Conservation (phyloP, 2,888 invertebrate species). For the Hirtodrosophila alboralis region DNA sequence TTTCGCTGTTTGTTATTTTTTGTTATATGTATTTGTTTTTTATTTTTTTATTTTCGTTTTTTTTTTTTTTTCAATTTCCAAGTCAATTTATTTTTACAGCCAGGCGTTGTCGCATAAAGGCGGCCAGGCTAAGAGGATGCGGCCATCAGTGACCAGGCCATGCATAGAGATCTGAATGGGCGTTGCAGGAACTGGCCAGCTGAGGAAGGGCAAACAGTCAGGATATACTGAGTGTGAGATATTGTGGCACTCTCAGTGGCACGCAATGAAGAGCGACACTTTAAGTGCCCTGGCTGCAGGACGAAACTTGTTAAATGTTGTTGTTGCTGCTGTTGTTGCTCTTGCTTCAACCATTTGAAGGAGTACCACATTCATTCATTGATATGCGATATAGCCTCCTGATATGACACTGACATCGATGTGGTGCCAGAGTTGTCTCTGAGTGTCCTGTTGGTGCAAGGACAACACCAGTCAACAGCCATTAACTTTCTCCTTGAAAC, state of each 20-base stretch:
- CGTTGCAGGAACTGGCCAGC: constrained; percentile 2
- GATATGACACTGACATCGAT: constrained; percentile 57
- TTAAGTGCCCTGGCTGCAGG: constrained; percentile 55
- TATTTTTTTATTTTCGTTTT: constrained; percentile 11
- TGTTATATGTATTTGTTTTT: no score
- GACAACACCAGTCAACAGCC: constrained; percentile 31
- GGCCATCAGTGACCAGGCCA: constrained; percentile 44
- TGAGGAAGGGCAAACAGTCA: not conserved
- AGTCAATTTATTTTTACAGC: constrained; percentile 79
- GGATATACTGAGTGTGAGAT: constrained; percentile 22
- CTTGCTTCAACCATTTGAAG: constrained; percentile 38
- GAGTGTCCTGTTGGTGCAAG: constrained; percentile 23
- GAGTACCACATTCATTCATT: constrained; percentile 49
- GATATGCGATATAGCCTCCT: constrained; percentile 49
- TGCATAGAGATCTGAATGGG: constrained; percentile 40
- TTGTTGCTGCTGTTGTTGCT: constrained; percentile 10
- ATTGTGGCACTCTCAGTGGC: constrained; percentile 49
- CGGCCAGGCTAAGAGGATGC: constrained; percentile 47
- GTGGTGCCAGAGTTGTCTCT: constrained; percentile 13
- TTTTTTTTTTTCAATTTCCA: constrained; percentile 74
- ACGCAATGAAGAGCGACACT: constrained; percentile 75
- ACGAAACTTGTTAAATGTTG: constrained; percentile 51
- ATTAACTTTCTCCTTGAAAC: no score
- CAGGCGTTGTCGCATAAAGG: constrained; percentile 43
- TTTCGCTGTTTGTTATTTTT: constrained; percentile 43